Evolutionary conservation across 2,888 invertebrate species (phyloP), one percentile per base, ranked within the genome.

Genomic region (Apodemia mormo): DNA sequence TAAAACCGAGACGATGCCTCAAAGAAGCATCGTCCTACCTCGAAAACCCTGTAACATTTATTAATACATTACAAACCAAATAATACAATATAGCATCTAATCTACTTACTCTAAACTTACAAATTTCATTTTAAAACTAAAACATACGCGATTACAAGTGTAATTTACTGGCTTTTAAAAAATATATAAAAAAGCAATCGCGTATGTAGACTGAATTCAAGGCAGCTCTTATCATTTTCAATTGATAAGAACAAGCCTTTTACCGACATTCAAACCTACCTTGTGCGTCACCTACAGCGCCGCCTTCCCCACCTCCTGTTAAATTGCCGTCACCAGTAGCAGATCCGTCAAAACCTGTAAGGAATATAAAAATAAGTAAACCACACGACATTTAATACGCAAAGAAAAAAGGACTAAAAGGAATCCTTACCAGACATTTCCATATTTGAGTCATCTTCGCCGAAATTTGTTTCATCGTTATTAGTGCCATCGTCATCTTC

Each of bases 391-490:
- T 37, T 12, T 43, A 43, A 4, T 7, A 65, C 1, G 7, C 7
- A 22, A 30, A n/a, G 8, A 33, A 45, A 10, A 40, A 54, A 30
- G 6, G 5, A 14, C 37, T 2, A 29, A 43, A 68, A 37, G 5
- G 2, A 52, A 69, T 73, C 81, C 79, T 79, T 82, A 94, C 94
- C 94, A 82, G 93, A 87, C 94, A 95, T 94, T 86, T 95, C 95
- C 86, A 95, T 95, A 82, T 95, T 95, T 1, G 95, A 94, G 84
- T 95, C 95, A 71, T 95, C 95, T 87, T 95, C 95, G 80, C 95
- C 95, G 78, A 95, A 95, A 79, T 94, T 94, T 0, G 94, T 92
- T 81, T 95, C 95, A 78, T 95, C 95, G 79, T 95, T 95, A 72
- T 94, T 94, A 43, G 94, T 89, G 79, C 94, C 95, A 76, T 94